phyloP scores from a whole-genome alignment of 2,888 invertebrate species.

The Protula sp. region DNA sequence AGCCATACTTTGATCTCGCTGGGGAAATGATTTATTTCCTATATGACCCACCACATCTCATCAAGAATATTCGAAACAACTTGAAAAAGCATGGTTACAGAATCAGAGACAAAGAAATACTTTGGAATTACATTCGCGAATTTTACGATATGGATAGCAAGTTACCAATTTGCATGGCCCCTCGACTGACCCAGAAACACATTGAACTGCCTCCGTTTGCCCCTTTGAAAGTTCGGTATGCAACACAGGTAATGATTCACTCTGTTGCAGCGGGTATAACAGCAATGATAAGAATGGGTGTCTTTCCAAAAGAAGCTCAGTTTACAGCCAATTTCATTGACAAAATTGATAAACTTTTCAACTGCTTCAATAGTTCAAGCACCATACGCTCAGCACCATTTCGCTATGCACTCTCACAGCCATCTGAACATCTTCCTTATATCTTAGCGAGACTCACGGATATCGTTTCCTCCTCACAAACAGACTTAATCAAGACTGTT shows the following conservation, averaged over 20 bases:
- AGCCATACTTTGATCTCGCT: conserved; percentile 4
- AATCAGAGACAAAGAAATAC: not conserved
- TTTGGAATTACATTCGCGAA: too few species aligned
- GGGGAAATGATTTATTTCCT: conserved; percentile 5
- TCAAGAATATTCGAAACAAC: conserved; percentile 10
- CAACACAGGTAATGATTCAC: conserved; percentile 9
- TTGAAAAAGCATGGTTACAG: conserved; percentile 5
- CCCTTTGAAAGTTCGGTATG: conserved; percentile 8
- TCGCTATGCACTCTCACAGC: not conserved
- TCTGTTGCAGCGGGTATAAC: conserved; percentile 7
- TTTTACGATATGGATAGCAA: conserved; percentile 3
- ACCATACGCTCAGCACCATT: not conserved
- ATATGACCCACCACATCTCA: conserved; percentile 13
- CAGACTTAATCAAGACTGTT: conserved; percentile 16
- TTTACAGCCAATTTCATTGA: conserved; percentile 8
- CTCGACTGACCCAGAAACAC: too few species aligned
- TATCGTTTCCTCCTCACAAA: too few species aligned
- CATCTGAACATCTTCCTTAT: conserved; percentile 1
- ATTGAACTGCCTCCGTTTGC: too few species aligned
- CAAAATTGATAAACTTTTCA: too few species aligned
- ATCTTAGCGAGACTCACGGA: too few species aligned
- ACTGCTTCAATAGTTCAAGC: too few species aligned
- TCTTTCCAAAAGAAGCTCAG: not conserved
- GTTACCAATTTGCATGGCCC: conserved; percentile 2
- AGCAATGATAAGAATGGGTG: not conserved